Evolutionary conservation across 2,113 vertebrate species (phyloP), one percentile per base, ranked within the genome.

Genomic region (Sciurus niger): DNA sequence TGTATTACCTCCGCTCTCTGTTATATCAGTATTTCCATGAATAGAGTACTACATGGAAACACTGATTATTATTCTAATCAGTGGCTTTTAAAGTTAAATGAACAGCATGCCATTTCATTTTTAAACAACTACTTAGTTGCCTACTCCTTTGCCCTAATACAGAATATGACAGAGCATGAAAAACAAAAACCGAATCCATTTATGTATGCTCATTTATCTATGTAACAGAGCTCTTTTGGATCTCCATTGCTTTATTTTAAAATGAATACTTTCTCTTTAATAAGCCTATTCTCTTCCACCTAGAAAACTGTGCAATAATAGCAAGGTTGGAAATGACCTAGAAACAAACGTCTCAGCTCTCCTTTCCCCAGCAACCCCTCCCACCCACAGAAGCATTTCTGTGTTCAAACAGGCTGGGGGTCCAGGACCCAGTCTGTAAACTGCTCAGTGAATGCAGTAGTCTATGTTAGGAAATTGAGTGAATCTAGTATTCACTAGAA

Each of bases 251-350:
- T 95, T 96, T 96, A 67, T 89, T 96, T 92, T 72, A 51, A 96
- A 95, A 96, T 13, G n/a, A 93, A 87, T 65, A 92, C 51, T 72
- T 80, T 43, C 67, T 77, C 87, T 94, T 92, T 85, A 94, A 96
- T 88, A 88, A 95, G 67, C 53, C 67, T 67, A 48, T 87, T 91
- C 72, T 78, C 67, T 79, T 72, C 86, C 51, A 68, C n/a, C 93
- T 90, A 83, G 82, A 93, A 96, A 89, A 92, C 40, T 17, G 34
- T 73, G 53, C 55, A 89, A 60, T 14, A 63, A 76, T 2, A 37
- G 83, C 43, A 92, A 93, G 76, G 84, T 51, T 88, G 80, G 46
- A 80, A 78, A 90, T 92, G 94, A 96, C 94, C 92, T 93, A 95
- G 84, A 97, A 96, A 94, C 77, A 70, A 90, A 58, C 8, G 0